phyloP scores from a whole-genome alignment of 2,888 invertebrate species.

The Ochropleura leucogaster region DNA sequence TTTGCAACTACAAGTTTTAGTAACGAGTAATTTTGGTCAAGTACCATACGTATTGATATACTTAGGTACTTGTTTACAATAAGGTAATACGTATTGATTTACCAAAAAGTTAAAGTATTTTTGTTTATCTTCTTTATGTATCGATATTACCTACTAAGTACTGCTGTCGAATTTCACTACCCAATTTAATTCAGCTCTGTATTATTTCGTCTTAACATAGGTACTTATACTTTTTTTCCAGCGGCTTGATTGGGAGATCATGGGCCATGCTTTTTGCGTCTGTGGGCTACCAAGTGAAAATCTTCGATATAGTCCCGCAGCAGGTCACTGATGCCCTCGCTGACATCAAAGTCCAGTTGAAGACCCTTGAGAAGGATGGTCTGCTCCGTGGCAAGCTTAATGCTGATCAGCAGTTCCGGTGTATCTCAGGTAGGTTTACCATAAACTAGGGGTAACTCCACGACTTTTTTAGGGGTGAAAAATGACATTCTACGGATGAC shows the following conservation, averaged over 20 bases:
- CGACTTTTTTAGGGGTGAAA: too few species aligned
- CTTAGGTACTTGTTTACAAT: not conserved
- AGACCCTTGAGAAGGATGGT: constrained; percentile 92
- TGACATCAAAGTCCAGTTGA: constrained; percentile 94
- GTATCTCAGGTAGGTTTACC: constrained; percentile 92
- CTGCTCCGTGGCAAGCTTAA: constrained; percentile 94
- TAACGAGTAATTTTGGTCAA: not conserved
- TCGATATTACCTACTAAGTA: too few species aligned
- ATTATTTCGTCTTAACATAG: not conserved
- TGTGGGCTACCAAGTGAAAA: constrained; percentile 96
- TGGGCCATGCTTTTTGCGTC: constrained; percentile 99
- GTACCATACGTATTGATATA: too few species aligned
- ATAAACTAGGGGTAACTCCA: too few species aligned
- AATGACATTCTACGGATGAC: too few species aligned
- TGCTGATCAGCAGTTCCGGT: constrained; percentile 93
- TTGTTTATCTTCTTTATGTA: not conserved
- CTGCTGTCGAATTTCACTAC: not conserved
- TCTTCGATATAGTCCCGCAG: constrained; percentile 95
- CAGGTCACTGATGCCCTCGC: constrained; percentile 94
- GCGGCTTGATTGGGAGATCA: constrained; percentile 98
- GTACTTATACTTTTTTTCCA: constrained; percentile 80
- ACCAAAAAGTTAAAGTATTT: not conserved
- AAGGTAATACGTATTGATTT: not conserved
- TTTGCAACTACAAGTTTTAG: not conserved
- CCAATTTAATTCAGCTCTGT: not conserved